phyloP scores from a whole-genome alignment of 2,797 vertebrate species.

The Cyprinella venusta region DNA sequence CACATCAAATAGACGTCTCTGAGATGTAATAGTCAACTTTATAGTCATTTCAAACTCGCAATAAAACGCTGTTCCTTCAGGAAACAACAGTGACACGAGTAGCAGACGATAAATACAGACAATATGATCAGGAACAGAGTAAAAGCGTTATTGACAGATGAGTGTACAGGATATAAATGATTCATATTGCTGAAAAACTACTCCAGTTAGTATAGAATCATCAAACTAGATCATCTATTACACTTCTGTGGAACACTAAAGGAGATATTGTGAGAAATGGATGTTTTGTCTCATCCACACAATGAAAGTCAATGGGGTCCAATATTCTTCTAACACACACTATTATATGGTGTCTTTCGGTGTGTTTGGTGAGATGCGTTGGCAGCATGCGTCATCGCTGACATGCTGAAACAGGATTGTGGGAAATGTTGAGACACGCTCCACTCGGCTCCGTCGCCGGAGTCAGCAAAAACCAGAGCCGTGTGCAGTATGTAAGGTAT shows the following conservation, averaged over 20 bases:
- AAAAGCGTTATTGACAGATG: too few relatives aligned
- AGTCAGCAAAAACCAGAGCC: slow-evolving; percentile 9
- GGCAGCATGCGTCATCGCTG: not conserved
- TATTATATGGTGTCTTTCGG: not conserved
- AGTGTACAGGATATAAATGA: too few relatives aligned
- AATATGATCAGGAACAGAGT: too few relatives aligned
- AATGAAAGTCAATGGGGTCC: not conserved
- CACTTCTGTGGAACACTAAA: not conserved
- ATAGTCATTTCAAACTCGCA: too few relatives aligned
- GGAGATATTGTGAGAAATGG: not conserved
- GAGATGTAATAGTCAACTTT: too few relatives aligned
- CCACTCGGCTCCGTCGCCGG: not conserved
- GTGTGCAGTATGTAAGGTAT: slow-evolving; percentile 32
- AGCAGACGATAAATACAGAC: too few relatives aligned
- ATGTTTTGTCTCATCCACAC: not conserved
- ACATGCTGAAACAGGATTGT: not conserved
- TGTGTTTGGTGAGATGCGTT: not conserved
- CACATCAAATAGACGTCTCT: too few relatives aligned
- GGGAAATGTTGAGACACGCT: slow-evolving; percentile 5
- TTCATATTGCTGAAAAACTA: too few relatives aligned
- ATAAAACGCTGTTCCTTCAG: too few relatives aligned
- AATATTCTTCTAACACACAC: not conserved
- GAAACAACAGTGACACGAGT: too few relatives aligned
- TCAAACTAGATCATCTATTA: too few relatives aligned
- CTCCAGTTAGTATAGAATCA: too few relatives aligned